Conservation (phyloP, 2,888 invertebrate species). For the Cephalotes varians region DNA sequence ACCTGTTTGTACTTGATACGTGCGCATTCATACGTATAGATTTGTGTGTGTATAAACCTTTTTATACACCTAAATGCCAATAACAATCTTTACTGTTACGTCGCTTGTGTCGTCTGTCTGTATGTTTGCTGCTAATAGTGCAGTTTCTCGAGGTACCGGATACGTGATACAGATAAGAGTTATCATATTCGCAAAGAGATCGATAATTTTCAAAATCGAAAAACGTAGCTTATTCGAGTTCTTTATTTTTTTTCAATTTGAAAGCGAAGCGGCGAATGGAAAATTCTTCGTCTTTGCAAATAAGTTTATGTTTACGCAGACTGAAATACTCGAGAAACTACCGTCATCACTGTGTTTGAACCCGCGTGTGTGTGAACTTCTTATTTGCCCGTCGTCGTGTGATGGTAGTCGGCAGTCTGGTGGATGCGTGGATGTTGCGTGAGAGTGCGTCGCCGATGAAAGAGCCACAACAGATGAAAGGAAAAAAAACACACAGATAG, state of each 20-base stretch:
- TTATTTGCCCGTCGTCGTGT: constrained; percentile 70
- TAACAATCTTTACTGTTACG: constrained; percentile 69
- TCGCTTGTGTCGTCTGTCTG: constrained; percentile 79
- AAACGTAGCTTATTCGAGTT: background rate
- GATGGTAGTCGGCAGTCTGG: constrained; percentile 69
- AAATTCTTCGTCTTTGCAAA: background rate
- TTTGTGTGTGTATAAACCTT: constrained; percentile 67
- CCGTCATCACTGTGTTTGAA: constrained; percentile 65
- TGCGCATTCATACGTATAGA: constrained; percentile 74
- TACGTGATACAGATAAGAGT: constrained; percentile 12
- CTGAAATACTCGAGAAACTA: constrained; percentile 61
- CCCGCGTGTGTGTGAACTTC: constrained; percentile 67
- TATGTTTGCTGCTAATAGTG: constrained; percentile 72
- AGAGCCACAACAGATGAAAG: constrained; percentile 59
- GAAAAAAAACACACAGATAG: constrained; percentile 18
- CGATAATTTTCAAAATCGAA: background rate
- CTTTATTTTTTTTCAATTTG: background rate
- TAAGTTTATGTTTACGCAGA: background rate
- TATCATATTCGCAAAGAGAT: background rate
- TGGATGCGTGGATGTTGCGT: constrained; percentile 65
- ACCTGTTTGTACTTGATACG: constrained; percentile 71
- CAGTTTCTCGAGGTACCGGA: constrained; percentile 61
- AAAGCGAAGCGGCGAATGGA: background rate
- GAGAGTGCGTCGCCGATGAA: constrained; percentile 67
- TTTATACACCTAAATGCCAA: constrained; percentile 64